These are phyloP conservation scores for Chionodraco myersi DNA, from an alignment of 2,113 vertebrate species.

Conservation along the genomic window DNA sequence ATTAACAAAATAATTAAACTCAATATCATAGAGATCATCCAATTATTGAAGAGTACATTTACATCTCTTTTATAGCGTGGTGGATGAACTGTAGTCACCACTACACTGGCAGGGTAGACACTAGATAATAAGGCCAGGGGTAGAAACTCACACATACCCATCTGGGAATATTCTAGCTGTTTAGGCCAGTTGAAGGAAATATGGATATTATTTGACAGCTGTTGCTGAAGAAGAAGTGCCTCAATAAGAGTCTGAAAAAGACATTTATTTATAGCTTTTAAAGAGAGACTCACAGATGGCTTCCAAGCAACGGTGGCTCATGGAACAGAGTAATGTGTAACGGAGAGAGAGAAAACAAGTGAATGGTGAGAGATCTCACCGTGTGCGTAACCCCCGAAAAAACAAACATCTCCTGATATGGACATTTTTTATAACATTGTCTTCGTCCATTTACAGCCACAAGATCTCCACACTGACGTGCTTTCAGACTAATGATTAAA, in stretches of 20 bases:
- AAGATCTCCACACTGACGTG: neutral
- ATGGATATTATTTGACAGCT: conserved; percentile 18
- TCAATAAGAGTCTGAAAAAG: neutral
- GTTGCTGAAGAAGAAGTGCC: neutral
- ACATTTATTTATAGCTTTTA: conserved; percentile 7
- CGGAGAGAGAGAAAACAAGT: no score
- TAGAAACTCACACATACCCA: neutral
- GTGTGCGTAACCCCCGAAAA: no score
- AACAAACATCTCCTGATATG: no score
- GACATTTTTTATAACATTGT: no score
- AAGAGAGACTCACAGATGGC: neutral
- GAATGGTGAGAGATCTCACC: no score
- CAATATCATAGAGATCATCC: neutral
- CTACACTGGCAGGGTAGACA: neutral
- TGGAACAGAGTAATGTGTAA: neutral
- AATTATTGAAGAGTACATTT: neutral
- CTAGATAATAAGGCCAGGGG: neutral
- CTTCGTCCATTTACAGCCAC: no score
- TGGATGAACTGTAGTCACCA: neutral
- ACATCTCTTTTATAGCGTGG: neutral
- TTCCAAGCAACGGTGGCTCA: neutral
- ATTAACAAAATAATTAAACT: neutral
- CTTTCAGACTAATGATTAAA: neutral
- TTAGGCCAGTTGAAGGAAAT: conserved; percentile 6
- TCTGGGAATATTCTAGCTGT: conserved; percentile 10